These are phyloP conservation scores for Gallinago media DNA, from an alignment of 2,113 vertebrate species.

Conservation along the genomic window DNA sequence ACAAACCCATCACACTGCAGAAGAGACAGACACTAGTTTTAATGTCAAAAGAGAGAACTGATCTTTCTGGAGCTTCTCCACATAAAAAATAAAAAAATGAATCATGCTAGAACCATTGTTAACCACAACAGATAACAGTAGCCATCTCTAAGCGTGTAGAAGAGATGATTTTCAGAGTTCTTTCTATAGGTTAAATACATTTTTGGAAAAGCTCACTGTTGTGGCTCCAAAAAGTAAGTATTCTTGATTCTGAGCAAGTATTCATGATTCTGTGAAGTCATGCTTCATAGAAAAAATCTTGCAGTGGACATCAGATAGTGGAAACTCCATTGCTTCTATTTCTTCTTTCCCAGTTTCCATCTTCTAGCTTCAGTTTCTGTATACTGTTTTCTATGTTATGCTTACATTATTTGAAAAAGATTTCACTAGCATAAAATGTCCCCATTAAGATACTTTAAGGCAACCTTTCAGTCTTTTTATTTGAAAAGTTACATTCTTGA, in stretches of 20 bases:
- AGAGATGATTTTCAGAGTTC: background rate
- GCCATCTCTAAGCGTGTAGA: background rate
- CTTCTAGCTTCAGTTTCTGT: background rate
- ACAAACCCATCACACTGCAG: background rate
- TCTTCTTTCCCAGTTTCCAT: background rate
- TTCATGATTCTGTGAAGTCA: background rate
- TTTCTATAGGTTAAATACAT: background rate
- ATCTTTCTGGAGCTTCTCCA: background rate
- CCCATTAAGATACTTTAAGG: background rate
- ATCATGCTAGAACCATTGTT: background rate
- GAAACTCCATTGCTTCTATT: background rate
- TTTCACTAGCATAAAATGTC: background rate
- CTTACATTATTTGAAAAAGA: background rate
- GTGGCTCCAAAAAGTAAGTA: background rate
- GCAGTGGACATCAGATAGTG: background rate
- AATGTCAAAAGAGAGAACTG: background rate
- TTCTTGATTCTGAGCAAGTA: too few species aligned
- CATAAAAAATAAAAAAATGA: background rate
- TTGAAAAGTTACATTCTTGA: background rate
- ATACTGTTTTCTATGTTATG: background rate
- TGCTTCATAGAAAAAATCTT: background rate
- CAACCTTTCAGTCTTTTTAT: background rate
- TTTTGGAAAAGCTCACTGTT: background rate
- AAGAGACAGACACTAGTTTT: background rate
- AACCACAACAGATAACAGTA: background rate